Evolutionary conservation across 2,113 vertebrate genomes (phyloP).

Genomic region (Mirza zaza): DNA sequence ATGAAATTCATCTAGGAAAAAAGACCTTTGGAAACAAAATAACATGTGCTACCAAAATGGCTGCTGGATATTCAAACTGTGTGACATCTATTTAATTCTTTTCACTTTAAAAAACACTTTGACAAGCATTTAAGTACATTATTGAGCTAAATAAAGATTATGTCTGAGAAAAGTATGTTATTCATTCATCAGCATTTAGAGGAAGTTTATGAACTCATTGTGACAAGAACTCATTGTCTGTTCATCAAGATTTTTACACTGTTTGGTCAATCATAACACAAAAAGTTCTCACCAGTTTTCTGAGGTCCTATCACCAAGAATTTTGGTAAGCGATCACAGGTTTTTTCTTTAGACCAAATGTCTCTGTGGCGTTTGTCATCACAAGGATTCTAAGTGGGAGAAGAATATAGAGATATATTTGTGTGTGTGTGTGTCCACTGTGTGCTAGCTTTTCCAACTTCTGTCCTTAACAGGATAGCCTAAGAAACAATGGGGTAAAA

Average conservation of each 20-base stretch:
- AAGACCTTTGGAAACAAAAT: neutral
- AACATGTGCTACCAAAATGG: neutral
- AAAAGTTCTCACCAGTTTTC: conserved; percentile 91
- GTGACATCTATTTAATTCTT: neutral
- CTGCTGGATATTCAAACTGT: neutral
- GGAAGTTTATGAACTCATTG: neutral
- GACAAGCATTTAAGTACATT: neutral
- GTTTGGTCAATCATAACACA: conserved; percentile 8
- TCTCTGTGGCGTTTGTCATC: conserved; percentile 98
- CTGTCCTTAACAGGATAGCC: neutral
- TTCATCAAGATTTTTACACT: neutral
- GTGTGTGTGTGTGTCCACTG: neutral
- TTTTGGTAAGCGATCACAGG: conserved; percentile 96
- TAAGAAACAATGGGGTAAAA: neutral
- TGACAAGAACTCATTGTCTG: neutral
- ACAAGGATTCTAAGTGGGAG: conserved; percentile 91
- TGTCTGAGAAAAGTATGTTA: neutral
- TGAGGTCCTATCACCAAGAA: conserved; percentile 97
- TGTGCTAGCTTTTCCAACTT: neutral
- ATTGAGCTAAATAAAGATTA: neutral
- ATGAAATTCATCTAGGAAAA: too few relatives aligned
- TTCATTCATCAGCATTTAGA: neutral
- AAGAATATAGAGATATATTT: neutral
- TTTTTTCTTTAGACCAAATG: conserved; percentile 99
- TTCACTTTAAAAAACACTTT: neutral